phyloP scores from a whole-genome alignment of 2,797 vertebrate species.

The Streptopelia turtur region DNA sequence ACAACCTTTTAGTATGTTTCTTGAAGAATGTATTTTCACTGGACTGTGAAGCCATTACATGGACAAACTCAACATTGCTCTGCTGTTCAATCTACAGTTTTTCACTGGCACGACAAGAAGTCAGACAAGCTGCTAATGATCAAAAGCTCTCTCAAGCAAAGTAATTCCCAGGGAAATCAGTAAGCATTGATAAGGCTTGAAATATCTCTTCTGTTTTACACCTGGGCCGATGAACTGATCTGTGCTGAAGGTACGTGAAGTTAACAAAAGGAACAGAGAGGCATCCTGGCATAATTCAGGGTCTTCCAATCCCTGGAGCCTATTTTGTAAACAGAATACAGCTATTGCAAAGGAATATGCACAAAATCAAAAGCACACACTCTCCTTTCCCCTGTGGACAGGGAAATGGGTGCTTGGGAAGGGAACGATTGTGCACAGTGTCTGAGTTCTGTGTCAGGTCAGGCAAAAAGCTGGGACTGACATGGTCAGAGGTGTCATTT shows the following conservation, averaged over 20 bases:
- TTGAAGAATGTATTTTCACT: background rate
- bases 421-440: background rate
- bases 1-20: background rate
- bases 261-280: background rate
- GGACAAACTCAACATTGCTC: background rate
- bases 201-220: background rate
- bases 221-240: background rate
- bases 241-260: background rate
- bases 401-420: background rate
- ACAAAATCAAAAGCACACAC: background rate
- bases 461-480: background rate
- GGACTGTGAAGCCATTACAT: constrained; percentile 2
- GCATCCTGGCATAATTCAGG: background rate
- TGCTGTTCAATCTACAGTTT: background rate
- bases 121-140: background rate
- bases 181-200: background rate
- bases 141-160: background rate
- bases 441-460: background rate
- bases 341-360: background rate
- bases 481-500: background rate
- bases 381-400: background rate
- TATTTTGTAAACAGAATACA: background rate
- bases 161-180: background rate
- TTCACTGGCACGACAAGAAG: background rate
- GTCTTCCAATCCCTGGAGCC: background rate